Conservation (phyloP, 2,113 vertebrate genomes). For the Orycteropus afer region DNA sequence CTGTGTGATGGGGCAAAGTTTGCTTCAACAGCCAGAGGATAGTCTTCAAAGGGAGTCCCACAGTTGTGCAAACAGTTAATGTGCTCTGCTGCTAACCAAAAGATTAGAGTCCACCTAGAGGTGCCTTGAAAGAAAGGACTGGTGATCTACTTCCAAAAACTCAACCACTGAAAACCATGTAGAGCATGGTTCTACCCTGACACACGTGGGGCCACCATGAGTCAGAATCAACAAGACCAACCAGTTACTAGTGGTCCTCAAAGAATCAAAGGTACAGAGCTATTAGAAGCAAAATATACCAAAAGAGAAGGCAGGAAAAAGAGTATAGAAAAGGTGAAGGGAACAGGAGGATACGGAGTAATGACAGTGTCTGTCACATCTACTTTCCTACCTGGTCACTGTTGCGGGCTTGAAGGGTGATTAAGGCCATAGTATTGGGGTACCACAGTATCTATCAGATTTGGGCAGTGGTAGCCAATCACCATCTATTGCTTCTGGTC, state of each 20-base stretch:
- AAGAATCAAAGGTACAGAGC: background rate
- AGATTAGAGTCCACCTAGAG: no score
- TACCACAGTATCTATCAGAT: no score
- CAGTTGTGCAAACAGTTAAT: no score
- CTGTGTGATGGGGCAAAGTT: background rate
- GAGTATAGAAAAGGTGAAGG: background rate
- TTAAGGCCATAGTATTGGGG: no score
- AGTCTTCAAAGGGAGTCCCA: background rate
- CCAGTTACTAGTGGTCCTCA: background rate
- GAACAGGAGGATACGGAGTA: fast-evolving
- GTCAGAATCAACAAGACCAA: background rate
- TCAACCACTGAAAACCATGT: background rate
- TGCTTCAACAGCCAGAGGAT: background rate
- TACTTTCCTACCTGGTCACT: background rate
- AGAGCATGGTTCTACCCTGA: background rate
- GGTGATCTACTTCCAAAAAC: background rate
- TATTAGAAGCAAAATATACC: background rate
- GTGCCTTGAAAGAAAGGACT: no score
- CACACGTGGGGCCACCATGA: background rate
- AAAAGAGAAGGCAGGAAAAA: background rate
- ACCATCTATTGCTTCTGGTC: no score
- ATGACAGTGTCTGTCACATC: background rate
- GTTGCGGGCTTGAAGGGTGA: no score
- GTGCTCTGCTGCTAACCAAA: no score
- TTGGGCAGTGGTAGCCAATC: no score